A percentile compares a stretch with the other conserved stretches of the same genome.
Evolutionary conservation across 30 jellyfish, hydroid and myxozoan species (phyloP).

Genomic region (Aurelia aurita): DNA sequence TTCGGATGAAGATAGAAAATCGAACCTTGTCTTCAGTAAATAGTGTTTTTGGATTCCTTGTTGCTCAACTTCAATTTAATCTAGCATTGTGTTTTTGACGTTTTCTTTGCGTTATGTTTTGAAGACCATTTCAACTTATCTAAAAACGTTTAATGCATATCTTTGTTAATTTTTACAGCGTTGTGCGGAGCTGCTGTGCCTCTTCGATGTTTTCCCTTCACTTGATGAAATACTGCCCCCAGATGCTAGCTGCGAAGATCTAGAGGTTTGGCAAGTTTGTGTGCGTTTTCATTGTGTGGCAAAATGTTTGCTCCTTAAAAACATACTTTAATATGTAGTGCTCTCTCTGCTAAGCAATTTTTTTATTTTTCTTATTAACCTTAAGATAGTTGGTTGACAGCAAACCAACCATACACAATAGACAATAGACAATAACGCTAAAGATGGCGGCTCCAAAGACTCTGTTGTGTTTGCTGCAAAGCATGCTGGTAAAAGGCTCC

Average conservation of each 20-base stretch:
- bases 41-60: too few relatives aligned
- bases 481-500: too few relatives aligned
- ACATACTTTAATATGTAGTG: not conserved
- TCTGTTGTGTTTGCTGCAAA: too few relatives aligned
- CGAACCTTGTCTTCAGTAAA: too few relatives aligned
- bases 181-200: constrained; percentile 61
- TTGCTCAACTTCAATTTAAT: too few relatives aligned
- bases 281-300: not conserved
- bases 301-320: not conserved
- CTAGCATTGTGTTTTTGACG: too few relatives aligned
- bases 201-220: constrained; percentile 20
- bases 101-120: too few relatives aligned
- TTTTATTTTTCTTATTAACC: not conserved
- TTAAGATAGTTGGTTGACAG: not conserved
- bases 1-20: too few relatives aligned
- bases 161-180: constrained; percentile 5
- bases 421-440: too few relatives aligned
- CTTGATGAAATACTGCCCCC: constrained; percentile 54
- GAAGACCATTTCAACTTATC: too few relatives aligned
- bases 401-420: not conserved
- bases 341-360: not conserved
- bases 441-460: too few relatives aligned
- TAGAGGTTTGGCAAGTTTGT: constrained; percentile 20
- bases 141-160: too few relatives aligned
- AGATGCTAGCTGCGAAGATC: constrained; percentile 77